phyloP scores from a whole-genome alignment of 2,113 vertebrate species.

The Hemibagrus wyckioides region DNA sequence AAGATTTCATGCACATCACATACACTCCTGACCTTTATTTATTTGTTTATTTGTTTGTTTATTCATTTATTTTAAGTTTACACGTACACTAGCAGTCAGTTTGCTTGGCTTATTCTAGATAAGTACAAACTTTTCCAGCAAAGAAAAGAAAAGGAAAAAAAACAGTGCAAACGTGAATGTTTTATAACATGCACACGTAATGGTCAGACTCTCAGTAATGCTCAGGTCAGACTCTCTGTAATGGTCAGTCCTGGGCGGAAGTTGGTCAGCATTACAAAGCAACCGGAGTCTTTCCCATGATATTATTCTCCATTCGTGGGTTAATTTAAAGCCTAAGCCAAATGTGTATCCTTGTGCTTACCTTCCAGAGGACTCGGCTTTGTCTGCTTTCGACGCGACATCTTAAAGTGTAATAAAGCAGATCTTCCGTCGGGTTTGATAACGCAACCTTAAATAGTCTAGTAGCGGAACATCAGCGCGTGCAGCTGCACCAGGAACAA shows the following conservation, averaged over 20 bases:
- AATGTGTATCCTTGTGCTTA: background rate
- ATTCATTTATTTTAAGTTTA: background rate
- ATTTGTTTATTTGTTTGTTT: too few species aligned
- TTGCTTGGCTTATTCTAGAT: background rate
- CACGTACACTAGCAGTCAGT: background rate
- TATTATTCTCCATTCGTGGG: background rate
- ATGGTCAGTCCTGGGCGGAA: background rate
- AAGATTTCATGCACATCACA: background rate
- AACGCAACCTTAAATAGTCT: constrained; percentile 27
- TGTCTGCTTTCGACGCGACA: constrained; percentile 55
- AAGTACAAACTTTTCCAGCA: too few species aligned
- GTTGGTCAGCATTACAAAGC: background rate
- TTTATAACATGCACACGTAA: background rate
- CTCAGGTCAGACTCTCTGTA: background rate
- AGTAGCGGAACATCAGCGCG: constrained; percentile 2
- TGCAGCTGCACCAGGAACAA: background rate
- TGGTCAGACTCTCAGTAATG: background rate
- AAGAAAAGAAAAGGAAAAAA: background rate
- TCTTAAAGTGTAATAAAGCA: constrained; percentile 1
- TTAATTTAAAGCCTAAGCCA: background rate
- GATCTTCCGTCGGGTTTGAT: background rate
- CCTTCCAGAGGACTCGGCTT: constrained; percentile 51
- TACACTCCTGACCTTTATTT: background rate
- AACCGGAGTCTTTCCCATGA: background rate
- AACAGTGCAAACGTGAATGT: too few species aligned